Evolutionary conservation across 1,140 invertebrate species (phyloP), one percentile per base, ranked within the genome.

Genomic region (Holotrichia oblita): DNA sequence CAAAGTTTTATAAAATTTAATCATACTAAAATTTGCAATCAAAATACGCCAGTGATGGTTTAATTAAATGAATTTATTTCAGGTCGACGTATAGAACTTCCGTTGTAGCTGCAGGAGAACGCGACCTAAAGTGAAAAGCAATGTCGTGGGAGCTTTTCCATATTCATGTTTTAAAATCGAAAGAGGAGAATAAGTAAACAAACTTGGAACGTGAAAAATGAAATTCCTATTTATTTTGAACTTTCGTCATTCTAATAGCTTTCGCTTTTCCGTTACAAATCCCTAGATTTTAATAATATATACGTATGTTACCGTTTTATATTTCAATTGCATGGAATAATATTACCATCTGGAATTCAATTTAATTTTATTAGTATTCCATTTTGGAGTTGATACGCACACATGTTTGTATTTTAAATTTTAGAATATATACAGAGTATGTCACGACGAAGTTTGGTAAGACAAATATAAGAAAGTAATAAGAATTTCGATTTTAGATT

Each of bases 101-200:
- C 14, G 48, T 55, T 55, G 48, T 17, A 17, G 17, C 14, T 55
- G 48, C 14, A 17, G 17, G 48, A n/a, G 48, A 55, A n/a, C 48
- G 48, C 14, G 48, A 55, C 48, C 48, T 55, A 55, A 34, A 55
- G 48, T 55, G 48, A 55, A 55, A 55, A 55, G 48, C 48, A 55
- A 55, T 55, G 48, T 55, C 48, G 48, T 17, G 6, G 17, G 14
- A 7, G 48, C 48, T n/a, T 17, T 55, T 55, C 48, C 48, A 55
- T 55, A 55, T 55, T 55, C 48, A 55, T 55, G 48, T 55, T 55
- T n/a, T 55, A 55, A n/a, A 55, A 55, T 55, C 17, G 14, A 17
- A 55, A 55, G 48, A n/a, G 14, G 1, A n/a, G 48, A 55, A 55
- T 55, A 55, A 55, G 48, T n/a, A 55, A n/a, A 55, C 48, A 17